Evolutionary conservation across 2,888 invertebrate genomes (phyloP), one percentile per base, ranked within the genome.

Genomic region (Drosophila cracens): DNA sequence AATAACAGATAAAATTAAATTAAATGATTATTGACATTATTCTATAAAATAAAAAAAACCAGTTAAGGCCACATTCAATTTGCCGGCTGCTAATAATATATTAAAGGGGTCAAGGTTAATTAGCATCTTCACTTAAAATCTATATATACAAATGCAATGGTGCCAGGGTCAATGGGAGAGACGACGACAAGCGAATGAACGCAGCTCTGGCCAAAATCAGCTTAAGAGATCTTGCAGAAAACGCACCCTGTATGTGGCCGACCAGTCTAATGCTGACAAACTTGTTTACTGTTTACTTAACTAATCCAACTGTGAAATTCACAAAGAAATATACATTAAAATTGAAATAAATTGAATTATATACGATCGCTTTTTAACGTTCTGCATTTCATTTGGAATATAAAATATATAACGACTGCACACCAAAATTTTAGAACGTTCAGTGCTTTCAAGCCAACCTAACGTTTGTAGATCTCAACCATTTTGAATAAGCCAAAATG

Each of bases 161-260:
- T 68, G 68, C 60, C 65, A 81, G 62, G 75, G 69, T 51, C 67
- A 64, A 36, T 31, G 36, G 49, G 64, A 46, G 54, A 53, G 53
- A 48, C 40, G 49, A n/a, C 48, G 51, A 29, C 38, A 8, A 25
- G 53, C 34, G 16, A 33, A 16, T 52, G 7, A 31, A n/a, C 21
- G 16, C 10, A 53, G 34, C 18, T 31, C 11, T 53, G 40, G 4
- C 10, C 21, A 21, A 54, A 31, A 27, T 5, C 27, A 33, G 31
- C 43, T 25, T n/a, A 48, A 43, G 11, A 40, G 25, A 38, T 21
- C n/a, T 29, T 29, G 27, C 2, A 46, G 33, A 34, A 51, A 60
- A 34, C 63, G 8, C 83, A 86, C 84, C 80, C 84, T 82, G 82
- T 82, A 76, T 69, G 46, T n/a, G 40, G n/a, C 51, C 56, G 73